Conservation (phyloP, 2,797 vertebrate genomes). For the Ptychobarbus kaznakovi region DNA sequence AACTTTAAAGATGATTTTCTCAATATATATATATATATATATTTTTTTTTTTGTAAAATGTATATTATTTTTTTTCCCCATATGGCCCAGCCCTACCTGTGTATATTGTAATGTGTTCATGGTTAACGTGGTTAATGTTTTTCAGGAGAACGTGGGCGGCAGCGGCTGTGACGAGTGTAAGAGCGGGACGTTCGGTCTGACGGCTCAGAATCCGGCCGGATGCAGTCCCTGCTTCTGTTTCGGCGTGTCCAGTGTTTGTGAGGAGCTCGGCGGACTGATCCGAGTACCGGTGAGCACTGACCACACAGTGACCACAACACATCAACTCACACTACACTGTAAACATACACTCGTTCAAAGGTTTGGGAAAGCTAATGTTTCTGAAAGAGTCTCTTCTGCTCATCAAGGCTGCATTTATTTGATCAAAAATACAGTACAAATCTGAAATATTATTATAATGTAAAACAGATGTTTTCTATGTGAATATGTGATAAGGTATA, state of each 20-base stretch:
- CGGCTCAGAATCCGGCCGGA: conserved; percentile 72
- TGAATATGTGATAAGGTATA: accelerated
- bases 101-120: neutral
- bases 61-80: too few species aligned
- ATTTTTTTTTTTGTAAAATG: too few species aligned
- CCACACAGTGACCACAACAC: neutral
- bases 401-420: too few species aligned
- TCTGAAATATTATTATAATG: too few species aligned
- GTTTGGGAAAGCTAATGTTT: too few species aligned
- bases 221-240: conserved; percentile 91
- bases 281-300: conserved; percentile 80
- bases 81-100: too few species aligned
- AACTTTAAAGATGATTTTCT: too few species aligned
- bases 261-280: conserved; percentile 82
- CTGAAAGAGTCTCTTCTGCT: too few species aligned
- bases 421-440: too few species aligned
- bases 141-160: conserved; percentile 86
- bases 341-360: too few species aligned
- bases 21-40: too few species aligned
- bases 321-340: neutral
- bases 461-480: too few species aligned
- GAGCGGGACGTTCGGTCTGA: conserved; percentile 83
- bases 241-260: conserved; percentile 82
- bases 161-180: conserved; percentile 86
- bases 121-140: neutral